Base-by-base conservation (phyloP, 2,888 invertebrate species). In the Hydroisotoma schaefferi region DNA sequence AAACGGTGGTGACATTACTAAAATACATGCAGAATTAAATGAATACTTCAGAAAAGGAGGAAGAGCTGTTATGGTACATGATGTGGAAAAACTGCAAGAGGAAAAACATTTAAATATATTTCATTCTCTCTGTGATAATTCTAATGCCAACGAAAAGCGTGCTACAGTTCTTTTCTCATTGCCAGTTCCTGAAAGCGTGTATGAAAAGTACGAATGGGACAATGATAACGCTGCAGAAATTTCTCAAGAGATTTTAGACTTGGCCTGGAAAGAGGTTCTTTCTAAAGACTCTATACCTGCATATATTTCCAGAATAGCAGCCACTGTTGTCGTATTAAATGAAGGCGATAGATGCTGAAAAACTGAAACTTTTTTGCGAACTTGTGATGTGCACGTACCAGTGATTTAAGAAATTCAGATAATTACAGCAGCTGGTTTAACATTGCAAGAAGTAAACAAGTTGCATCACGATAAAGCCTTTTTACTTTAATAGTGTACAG, bases 91-190 rank as follows among this genome's bases (percentile, higher is more conserved):
- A 29, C 20, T 70, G 1, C 47, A 44, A 15, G 26, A 33, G 4
- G 65, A 66, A 37, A 43, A 57, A 12, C 57, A 67, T 43, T 55
- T 72, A 10, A 6, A 61, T 23, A 10, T 65, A 4, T 68, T 72
- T 27, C 70, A 72, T 57, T 64, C 66, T 10, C 67, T 72, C 38
- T 70, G 70, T 63, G 72, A 72, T 59, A 72, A 61, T 52, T 62
- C 52, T 15, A 51, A 49, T 3, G 69, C 70, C 2, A 53, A 59
- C 22, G 65, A 72, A 27, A 70, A 65, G 38, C 40, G 69, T 22
- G 70, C 72, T 1, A 64, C 63, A 1, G 47, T 69, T 43, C 40
- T 72, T 18, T 70, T 69, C 44, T 49, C 61, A n/a, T 27, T 70
- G 0, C 47, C 61, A 1, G 66, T 67, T 8, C 69, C 68, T 20